Evolutionary conservation across 2,888 invertebrate species (phyloP).

Genomic region (Teinopalpus imperialis): DNA sequence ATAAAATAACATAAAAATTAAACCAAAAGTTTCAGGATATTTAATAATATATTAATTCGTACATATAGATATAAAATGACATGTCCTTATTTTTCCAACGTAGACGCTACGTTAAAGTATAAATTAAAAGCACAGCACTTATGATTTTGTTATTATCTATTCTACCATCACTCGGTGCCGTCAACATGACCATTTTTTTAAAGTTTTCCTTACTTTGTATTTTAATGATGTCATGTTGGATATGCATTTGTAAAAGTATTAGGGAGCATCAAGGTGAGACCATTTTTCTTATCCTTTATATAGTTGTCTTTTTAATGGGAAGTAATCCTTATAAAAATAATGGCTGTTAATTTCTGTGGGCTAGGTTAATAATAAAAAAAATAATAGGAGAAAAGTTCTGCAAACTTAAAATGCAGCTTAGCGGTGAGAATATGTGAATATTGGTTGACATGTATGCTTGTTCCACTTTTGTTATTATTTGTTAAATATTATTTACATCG

Average conservation of each 20-base stretch:
- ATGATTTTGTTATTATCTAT: constrained; percentile 1
- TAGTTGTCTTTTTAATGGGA: no score
- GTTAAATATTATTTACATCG: no score
- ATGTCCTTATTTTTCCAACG: constrained; percentile 10
- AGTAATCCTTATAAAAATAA: no score
- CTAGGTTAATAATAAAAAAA: no score
- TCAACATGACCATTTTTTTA: constrained; percentile 1
- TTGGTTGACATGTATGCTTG: no score
- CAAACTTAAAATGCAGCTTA: no score
- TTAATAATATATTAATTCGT: not conserved
- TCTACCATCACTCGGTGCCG: not conserved
- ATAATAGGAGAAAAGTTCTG: no score
- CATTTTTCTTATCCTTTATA: not conserved
- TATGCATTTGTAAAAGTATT: not conserved
- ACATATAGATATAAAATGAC: not conserved
- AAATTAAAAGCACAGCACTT: constrained; percentile 5
- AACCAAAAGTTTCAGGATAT: no score
- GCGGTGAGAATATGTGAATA: no score
- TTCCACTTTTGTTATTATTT: no score
- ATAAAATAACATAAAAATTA: no score
- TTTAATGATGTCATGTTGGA: not conserved
- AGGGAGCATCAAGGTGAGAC: constrained; percentile 3
- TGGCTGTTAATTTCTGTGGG: no score
- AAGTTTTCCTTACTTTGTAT: constrained; percentile 3
- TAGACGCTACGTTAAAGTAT: not conserved